Conservation (phyloP, 2,113 vertebrate genomes). For the Gobio gobio region DNA sequence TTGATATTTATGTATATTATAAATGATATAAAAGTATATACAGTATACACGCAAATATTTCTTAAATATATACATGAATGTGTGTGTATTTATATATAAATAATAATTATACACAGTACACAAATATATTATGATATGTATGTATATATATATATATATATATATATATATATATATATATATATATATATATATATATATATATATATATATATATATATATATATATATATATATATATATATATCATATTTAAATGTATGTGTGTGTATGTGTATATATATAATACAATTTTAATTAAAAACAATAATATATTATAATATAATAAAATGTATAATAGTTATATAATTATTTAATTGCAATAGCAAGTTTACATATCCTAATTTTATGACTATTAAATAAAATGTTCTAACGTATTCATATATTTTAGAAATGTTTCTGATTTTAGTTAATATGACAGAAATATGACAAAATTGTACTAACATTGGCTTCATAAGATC, state of each 20-base stretch:
- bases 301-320: too few relatives aligned
- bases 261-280: not conserved
- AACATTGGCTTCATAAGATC: not conserved
- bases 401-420: not conserved
- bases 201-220: not conserved
- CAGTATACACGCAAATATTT: too few relatives aligned
- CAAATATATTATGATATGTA: too few relatives aligned
- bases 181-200: too few relatives aligned
- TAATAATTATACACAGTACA: too few relatives aligned
- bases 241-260: not conserved
- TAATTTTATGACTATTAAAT: not conserved
- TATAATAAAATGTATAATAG: too few relatives aligned
- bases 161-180: too few relatives aligned
- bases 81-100: too few relatives aligned
- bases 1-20: too few relatives aligned
- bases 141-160: too few relatives aligned
- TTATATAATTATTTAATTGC: not conserved
- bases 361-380: not conserved
- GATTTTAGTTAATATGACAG: not conserved
- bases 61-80: too few relatives aligned
- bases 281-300: not conserved
- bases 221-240: not conserved
- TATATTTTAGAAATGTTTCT: not conserved
- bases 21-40: too few relatives aligned
- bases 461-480: not conserved